Evolutionary conservation across 2,797 vertebrate genomes (phyloP), one percentile per base, ranked within the genome.

Genomic region (Tauraco hartlaubi): DNA sequence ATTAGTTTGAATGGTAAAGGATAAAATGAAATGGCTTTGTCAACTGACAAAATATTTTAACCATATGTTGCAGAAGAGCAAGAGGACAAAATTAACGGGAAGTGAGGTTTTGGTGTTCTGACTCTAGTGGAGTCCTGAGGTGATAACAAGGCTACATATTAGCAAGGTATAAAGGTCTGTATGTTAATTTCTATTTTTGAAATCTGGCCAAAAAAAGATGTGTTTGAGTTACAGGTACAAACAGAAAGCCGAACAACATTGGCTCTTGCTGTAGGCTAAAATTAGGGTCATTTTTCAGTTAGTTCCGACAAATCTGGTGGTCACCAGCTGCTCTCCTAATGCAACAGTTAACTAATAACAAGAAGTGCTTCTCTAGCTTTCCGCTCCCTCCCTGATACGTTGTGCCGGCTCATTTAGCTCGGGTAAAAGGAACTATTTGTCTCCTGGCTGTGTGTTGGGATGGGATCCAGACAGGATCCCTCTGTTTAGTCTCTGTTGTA

Each of bases 231-330:
- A 64, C 29, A 46, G 46, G 64, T 35, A 82, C 9, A 75, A 93
- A 61, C 6, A 68, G 61, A 92, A 54, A 96, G 55, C 71, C 79
- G 23, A 92, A n/a, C 12, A 81, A 77, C 31, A 39, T 22, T 66
- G 81, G 28, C 39, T 94, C 43, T 56, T 63, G 44, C 54, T 81
- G 66, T 55, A 79, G 44, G 68, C 44, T 96, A 88, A 93, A 94
- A 94, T 94, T 92, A 90, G 12, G 8, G 74, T 91, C 4, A 66
- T 91, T 96, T 94, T 92, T 81, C 87, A 94, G 67, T 96, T 90
- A 91, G 74, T 91, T 93, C 78, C 63, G 86, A 56, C 37, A 90
- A 66, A 82, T 92, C 44, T 90, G 68, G 25, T 93, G 78, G 69
- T 67, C 64, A 77, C 69, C 84, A 80, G 81, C 86, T 94, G 81